Percentiles rank a stretch among this genome's conserved stretches.
These are phyloP conservation scores for Sus scrofa DNA, from an alignment of 2,113 vertebrate species.

Conservation along the genomic window T2T-Sscrofa CM000817.6:128981501-128982000, in stretches of 20 bases:
- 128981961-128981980: slow-evolving; percentile 5
- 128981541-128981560: neutral
- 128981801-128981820: neutral
- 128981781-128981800: neutral
- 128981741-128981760: neutral
- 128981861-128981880: slow-evolving; percentile 29
- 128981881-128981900: neutral
- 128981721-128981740: neutral
- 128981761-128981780: neutral
- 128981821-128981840: neutral
- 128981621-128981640: neutral
- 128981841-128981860: neutral
- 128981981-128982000: neutral
- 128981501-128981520: neutral
- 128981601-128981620: neutral
- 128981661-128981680: neutral
- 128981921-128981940: neutral
- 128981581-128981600: neutral
- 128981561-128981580: neutral
- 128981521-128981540: neutral
- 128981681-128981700: neutral
- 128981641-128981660: neutral
- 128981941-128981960: neutral
- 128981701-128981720: neutral
- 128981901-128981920: neutral